Evolutionary conservation across 1,140 invertebrate genomes (phyloP).

Genomic region (Meloidogyne floridensis): DNA sequence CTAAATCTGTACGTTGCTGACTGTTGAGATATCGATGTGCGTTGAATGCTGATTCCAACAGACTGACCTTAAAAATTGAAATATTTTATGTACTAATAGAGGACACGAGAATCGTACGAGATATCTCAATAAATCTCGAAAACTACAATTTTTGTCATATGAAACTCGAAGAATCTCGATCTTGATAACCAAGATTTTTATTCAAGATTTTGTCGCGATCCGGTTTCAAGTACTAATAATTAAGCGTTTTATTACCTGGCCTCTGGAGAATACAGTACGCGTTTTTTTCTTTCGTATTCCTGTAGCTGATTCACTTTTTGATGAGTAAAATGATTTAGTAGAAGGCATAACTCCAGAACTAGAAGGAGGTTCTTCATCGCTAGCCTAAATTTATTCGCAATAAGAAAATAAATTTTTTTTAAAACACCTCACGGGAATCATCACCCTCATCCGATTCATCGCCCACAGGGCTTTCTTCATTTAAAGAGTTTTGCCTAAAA

Average conservation of each 20-base stretch:
- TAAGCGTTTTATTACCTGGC: background rate
- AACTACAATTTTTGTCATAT: no score
- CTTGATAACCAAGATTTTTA: no score
- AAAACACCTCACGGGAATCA: background rate
- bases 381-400: background rate
- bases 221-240: no score
- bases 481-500: background rate
- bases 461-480: background rate
- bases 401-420: no score
- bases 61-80: background rate
- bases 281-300: conserved; percentile 25
- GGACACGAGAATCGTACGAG: no score
- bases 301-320: background rate
- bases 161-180: no score
- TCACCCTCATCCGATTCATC: conserved; percentile 3
- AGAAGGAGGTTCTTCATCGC: conserved; percentile 21
- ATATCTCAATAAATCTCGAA: no score
- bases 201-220: no score
- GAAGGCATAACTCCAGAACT: background rate
- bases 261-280: background rate
- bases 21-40: conserved; percentile 4
- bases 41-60: conserved; percentile 13
- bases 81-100: no score
- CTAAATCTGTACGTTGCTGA: conserved; percentile 19
- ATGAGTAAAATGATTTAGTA: background rate